Conservation (phyloP, 2,797 vertebrate species). For the Lacerta agilis region DNA sequence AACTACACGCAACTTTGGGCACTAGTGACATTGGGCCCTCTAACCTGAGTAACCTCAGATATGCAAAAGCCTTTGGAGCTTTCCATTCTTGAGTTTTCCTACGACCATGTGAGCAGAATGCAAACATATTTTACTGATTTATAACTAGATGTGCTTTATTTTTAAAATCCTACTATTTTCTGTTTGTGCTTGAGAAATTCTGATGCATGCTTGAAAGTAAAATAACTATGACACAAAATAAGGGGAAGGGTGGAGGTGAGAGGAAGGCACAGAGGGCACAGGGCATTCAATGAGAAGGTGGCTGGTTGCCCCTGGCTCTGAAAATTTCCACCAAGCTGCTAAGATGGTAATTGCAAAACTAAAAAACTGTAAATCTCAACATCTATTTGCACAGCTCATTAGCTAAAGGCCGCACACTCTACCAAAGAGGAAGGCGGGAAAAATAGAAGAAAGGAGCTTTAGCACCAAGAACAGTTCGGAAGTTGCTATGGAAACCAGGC, state of each 20-base stretch:
- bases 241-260: background rate
- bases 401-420: constrained; percentile 71
- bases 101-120: background rate
- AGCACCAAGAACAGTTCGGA: constrained; percentile 61
- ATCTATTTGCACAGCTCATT: constrained; percentile 79
- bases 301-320: constrained; percentile 50
- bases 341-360: constrained; percentile 74
- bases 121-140: background rate
- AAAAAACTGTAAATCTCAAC: constrained; percentile 74
- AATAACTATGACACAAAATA: constrained; percentile 13
- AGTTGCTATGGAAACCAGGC: constrained; percentile 64
- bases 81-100: background rate
- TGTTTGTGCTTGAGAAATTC: constrained; percentile 45
- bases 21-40: background rate
- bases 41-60: background rate
- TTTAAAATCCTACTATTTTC: background rate
- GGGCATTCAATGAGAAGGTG: constrained; percentile 43
- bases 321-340: constrained; percentile 73
- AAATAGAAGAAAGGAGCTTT: constrained; percentile 20
- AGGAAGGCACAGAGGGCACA: constrained; percentile 29
- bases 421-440: constrained; percentile 54
- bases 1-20: background rate
- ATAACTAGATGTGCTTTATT: background rate
- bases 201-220: constrained; percentile 43
- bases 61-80: background rate